A percentile compares a stretch with the other conserved stretches of the same genome.
Evolutionary conservation across 2,888 invertebrate species (phyloP).

Genomic region (Noctua janthina): DNA sequence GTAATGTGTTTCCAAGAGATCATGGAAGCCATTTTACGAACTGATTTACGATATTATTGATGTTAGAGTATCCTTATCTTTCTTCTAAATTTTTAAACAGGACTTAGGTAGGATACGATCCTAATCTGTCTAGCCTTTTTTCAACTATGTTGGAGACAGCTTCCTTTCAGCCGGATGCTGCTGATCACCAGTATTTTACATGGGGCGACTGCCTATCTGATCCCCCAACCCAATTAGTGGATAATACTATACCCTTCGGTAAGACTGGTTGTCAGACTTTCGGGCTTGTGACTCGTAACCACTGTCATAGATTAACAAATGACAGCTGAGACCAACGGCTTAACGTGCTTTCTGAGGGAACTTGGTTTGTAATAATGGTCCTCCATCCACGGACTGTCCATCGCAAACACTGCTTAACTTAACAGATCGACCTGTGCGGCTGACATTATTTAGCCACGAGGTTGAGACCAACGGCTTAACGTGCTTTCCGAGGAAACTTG

Average conservation of each 20-base stretch:
- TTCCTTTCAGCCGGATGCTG: neutral
- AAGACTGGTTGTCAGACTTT: neutral
- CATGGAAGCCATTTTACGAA: neutral
- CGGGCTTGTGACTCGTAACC: neutral
- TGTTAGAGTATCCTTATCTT: neutral
- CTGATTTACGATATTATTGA: neutral
- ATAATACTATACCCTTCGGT: neutral
- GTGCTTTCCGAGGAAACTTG: neutral
- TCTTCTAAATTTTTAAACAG: neutral
- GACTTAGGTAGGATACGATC: neutral
- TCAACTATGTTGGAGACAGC: neutral
- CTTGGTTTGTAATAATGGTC: neutral
- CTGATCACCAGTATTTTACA: neutral
- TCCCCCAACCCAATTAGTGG: neutral
- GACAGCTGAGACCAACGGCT: neutral
- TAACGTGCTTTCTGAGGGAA: neutral
- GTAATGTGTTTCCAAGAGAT: conserved; percentile 32
- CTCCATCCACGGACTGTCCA: neutral
- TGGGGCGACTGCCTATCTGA: neutral
- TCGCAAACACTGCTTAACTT: neutral
- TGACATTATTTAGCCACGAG: neutral
- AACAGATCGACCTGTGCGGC: neutral
- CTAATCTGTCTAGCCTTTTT: neutral
- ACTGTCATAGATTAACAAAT: neutral
- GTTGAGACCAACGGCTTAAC: neutral